phyloP scores from a whole-genome alignment of 1,140 invertebrate genomes.

The Neodiprion lecontei region DNA sequence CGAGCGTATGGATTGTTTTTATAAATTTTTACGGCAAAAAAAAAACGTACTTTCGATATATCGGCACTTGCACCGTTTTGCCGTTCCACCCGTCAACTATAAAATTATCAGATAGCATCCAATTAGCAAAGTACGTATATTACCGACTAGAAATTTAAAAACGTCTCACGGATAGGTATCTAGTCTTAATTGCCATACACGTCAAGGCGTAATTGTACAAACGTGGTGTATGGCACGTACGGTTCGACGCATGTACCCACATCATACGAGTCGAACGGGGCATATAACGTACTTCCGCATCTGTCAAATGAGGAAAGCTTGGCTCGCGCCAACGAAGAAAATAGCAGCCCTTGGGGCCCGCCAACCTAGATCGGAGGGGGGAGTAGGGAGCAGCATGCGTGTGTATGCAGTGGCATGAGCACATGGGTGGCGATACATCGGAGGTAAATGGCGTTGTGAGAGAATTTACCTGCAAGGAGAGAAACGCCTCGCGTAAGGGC shows the following conservation, averaged over 20 bases:
- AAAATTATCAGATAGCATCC: no score
- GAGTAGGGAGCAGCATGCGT: not conserved
- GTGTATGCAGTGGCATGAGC: not conserved
- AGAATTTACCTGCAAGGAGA: not conserved
- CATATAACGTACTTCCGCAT: conserved; percentile 1
- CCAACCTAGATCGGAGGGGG: not conserved
- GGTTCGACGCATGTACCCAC: no score
- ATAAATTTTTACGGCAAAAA: not conserved
- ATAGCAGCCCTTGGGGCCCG: not conserved
- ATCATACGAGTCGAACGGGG: no score
- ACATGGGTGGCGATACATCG: not conserved
- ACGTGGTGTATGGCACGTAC: no score
- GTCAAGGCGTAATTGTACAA: no score
- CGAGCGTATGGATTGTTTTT: not conserved
- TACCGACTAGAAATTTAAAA: conserved; percentile 2
- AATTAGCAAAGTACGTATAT: no score
- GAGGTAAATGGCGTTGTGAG: no score
- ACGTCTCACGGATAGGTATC: not conserved
- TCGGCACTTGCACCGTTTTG: not conserved
- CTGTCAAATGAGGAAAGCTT: conserved; percentile 5
- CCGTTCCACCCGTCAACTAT: not conserved
- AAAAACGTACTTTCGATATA: not conserved
- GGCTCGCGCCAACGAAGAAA: conserved; percentile 4
- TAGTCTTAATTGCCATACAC: no score
- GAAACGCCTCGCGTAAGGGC: conserved; percentile 1